phyloP scores from a whole-genome alignment of 1,140 invertebrate genomes.

The Palaemon carinicauda region DNA sequence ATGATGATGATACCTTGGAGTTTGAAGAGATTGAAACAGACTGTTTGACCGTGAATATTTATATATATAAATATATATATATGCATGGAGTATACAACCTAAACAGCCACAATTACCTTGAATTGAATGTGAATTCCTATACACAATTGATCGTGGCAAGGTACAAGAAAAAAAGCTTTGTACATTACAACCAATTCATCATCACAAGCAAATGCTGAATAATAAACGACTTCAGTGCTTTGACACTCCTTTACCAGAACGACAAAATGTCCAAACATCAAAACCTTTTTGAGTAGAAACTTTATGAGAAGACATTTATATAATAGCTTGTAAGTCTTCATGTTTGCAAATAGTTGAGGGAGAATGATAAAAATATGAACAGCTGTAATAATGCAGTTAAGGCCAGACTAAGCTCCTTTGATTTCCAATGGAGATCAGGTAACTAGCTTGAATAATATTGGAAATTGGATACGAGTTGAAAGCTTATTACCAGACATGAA shows the following conservation, averaged over 20 bases:
- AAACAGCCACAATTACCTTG: no score
- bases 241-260: no score
- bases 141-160: no score
- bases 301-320: background rate
- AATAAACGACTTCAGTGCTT: no score
- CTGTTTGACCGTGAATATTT: no score
- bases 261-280: no score
- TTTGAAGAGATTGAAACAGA: background rate
- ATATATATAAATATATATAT: background rate
- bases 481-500: background rate
- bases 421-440: background rate
- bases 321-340: background rate
- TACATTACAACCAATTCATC: no score
- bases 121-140: no score
- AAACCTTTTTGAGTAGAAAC: no score
- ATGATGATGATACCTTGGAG: background rate
- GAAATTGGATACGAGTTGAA: background rate
- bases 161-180: no score
- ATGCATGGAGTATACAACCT: no score
- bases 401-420: constrained; percentile 5
- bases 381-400: constrained; percentile 17
- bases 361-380: background rate
- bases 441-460: background rate
- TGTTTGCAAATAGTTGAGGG: background rate
- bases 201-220: no score